Conservation (phyloP, 2,888 invertebrate genomes). For the Caenorhabditis sp. region DNA sequence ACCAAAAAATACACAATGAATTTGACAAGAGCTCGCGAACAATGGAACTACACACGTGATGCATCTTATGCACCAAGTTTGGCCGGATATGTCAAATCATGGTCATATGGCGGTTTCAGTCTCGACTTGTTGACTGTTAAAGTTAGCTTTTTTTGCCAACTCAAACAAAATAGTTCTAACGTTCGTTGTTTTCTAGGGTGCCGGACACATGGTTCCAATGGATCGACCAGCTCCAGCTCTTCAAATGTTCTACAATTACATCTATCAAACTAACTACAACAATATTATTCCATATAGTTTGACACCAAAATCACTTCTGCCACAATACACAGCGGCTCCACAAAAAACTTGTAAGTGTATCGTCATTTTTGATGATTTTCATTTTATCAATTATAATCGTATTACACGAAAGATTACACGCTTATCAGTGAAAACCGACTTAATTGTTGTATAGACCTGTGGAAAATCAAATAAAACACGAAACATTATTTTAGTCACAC, state of each 20-base stretch:
- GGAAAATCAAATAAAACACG: not conserved
- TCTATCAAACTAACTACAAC: constrained; percentile 41
- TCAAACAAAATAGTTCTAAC: too few relatives aligned
- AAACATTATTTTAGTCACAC: constrained; percentile 37
- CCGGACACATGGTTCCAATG: constrained; percentile 58
- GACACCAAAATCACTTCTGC: constrained; percentile 25
- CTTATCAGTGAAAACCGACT: not conserved
- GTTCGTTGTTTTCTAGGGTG: too few relatives aligned
- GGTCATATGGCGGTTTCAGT: constrained; percentile 21
- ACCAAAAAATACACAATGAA: constrained; percentile 17
- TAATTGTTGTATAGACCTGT: not conserved
- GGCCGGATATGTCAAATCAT: constrained; percentile 49
- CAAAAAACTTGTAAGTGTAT: constrained; percentile 36
- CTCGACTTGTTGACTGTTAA: constrained; percentile 58
- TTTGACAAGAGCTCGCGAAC: constrained; percentile 23
- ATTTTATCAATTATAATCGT: not conserved
- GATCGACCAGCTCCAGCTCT: constrained; percentile 63
- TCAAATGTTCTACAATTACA: constrained; percentile 63
- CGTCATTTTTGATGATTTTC: constrained; percentile 17
- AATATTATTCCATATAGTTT: constrained; percentile 23
- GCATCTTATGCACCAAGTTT: constrained; percentile 30
- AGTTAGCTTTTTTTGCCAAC: not conserved
- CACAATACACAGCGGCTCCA: constrained; percentile 32
- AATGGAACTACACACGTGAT: constrained; percentile 52
- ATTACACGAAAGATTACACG: not conserved